Evolutionary conservation across 1,140 invertebrate genomes (phyloP), one percentile per base, ranked within the genome.

Genomic region (Zaprionus kolodkinae): DNA sequence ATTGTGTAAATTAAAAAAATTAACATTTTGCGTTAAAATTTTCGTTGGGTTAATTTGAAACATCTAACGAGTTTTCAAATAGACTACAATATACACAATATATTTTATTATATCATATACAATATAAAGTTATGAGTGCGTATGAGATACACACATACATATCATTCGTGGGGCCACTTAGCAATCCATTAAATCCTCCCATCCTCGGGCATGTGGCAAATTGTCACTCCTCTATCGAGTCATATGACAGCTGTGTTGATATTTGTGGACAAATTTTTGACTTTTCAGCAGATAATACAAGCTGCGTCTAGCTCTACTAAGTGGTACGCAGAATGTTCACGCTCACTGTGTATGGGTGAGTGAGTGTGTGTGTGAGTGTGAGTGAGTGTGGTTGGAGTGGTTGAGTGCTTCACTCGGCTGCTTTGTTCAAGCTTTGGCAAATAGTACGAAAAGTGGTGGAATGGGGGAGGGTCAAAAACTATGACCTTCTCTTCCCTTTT

Each of bases 181-280:
- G 62, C 54, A 70, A 78, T 68, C 81, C 81, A 85, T 85, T 85
- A 78, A 61, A 69, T 43, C 21, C 21, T 67, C n/a, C n/a, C 35
- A 48, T 38, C 21, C 33, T 30, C 27, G 6, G 27, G 27, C 27
- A 30, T 30, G 27, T 30, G 27, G 3, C 27, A 4, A 30, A 30
- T 30, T 30, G 27, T 30, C 27, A 36, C 36, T 43, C 45, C 3
- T 15, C 4, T 48, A 48, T 40, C 38, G 13, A 40, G 13, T 40
- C 38, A 12, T 40, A 13, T 9, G 78, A 57, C 78, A 60, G 57
- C 43, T 69, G 15, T 80, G 72, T 76, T 67, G 69, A 79, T 80
- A 80, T 79, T 79, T 82, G 81, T 78, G 55, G 15, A 27, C 57
- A 64, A 60, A 76, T 36, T 67, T 79, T 52, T 43, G 62, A 76